A percentile compares a stretch with the other conserved stretches of the same genome.
These are phyloP conservation scores for Sympetrum striolatum DNA, from an alignment of 2,888 invertebrate species.

Conservation along the genomic window DNA sequence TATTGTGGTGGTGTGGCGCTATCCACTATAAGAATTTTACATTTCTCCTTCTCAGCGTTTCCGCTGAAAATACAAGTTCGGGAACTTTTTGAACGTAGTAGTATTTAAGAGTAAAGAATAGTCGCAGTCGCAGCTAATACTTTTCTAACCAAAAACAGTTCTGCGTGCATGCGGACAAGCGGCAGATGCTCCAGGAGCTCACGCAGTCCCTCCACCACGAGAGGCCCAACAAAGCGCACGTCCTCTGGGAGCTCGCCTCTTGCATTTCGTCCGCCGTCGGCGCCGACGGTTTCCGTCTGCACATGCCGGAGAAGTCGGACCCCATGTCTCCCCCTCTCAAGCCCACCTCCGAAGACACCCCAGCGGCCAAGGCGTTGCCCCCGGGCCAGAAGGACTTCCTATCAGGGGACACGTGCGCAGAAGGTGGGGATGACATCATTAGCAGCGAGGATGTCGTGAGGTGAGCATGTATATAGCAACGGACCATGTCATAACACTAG, in stretches of 20 bases:
- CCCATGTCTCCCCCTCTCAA: conserved; percentile 52
- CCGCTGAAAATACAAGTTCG: too few relatives aligned
- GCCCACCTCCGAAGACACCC: background rate
- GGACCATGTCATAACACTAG: too few relatives aligned
- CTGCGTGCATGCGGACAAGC: conserved; percentile 70
- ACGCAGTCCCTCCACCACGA: conserved; percentile 66
- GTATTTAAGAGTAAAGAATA: too few relatives aligned
- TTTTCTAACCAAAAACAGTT: conserved; percentile 56
- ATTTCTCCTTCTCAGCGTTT: too few relatives aligned
- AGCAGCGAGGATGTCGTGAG: conserved; percentile 27
- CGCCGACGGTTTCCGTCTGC: conserved; percentile 71
- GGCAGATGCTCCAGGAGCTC: conserved; percentile 69
- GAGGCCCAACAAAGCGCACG: conserved; percentile 68
- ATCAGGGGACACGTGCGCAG: conserved; percentile 6
- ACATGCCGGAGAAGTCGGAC: conserved; percentile 62
- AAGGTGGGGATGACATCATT: conserved; percentile 8
- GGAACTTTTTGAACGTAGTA: too few relatives aligned
- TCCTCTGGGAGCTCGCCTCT: conserved; percentile 71
- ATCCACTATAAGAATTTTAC: too few relatives aligned
- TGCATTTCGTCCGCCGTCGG: conserved; percentile 71
- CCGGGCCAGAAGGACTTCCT: conserved; percentile 33
- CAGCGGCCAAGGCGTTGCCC: conserved; percentile 12
- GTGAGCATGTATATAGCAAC: too few relatives aligned
- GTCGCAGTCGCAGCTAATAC: too few relatives aligned
- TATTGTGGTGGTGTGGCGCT: too few relatives aligned